These are phyloP conservation scores for Drosophila nr. perissopoda DNA, from an alignment of 2,888 invertebrate species.

Conservation along the genomic window DNA sequence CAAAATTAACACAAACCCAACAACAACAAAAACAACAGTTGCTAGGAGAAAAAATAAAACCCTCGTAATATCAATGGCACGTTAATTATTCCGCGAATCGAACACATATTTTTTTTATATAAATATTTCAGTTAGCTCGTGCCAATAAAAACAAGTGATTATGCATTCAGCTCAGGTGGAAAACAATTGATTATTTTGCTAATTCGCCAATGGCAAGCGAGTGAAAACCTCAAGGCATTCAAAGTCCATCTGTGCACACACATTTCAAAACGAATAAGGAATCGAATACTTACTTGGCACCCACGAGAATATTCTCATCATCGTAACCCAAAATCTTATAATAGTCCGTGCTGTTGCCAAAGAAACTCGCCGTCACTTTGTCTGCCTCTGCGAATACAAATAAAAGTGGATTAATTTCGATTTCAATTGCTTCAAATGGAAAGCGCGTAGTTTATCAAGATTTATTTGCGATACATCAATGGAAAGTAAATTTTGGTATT, in stretches of 20 bases:
- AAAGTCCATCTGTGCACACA: background rate
- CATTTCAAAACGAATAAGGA: conserved; percentile 9
- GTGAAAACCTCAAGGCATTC: conserved; percentile 21
- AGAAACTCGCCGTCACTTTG: conserved; percentile 90
- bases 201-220: conserved; percentile 31
- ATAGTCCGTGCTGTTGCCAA: conserved; percentile 93
- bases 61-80: conserved; percentile 54
- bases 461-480: background rate
- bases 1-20: conserved; percentile 26
- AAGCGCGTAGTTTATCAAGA: background rate
- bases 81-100: conserved; percentile 67
- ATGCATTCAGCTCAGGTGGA: conserved; percentile 55
- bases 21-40: conserved; percentile 17
- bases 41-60: background rate
- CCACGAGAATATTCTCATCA: conserved; percentile 93
- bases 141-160: conserved; percentile 53
- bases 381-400: conserved; percentile 88
- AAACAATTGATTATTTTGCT: conserved; percentile 35
- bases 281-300: conserved; percentile 90
- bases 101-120: conserved; percentile 30
- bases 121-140: conserved; percentile 57
- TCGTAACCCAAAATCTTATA: conserved; percentile 96
- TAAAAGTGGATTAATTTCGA: conserved; percentile 48
- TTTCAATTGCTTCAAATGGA: background rate
- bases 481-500: background rate